These are phyloP conservation scores for Piscicola geometra DNA, from an alignment of 2,888 invertebrate species.

Conservation along the genomic window DNA sequence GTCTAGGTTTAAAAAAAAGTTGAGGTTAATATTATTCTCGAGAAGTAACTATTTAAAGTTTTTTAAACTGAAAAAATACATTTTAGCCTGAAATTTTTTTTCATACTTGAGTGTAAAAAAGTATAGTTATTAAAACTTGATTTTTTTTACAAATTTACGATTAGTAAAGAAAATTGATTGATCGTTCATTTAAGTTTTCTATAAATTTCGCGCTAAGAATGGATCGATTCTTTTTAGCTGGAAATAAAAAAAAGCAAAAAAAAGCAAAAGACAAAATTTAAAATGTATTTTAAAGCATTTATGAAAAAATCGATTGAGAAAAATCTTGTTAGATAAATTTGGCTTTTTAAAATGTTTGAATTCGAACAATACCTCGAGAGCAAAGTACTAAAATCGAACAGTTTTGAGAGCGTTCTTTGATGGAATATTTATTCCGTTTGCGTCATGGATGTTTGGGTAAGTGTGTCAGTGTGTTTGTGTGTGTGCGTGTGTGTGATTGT, in stretches of 20 bases:
- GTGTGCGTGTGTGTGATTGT: too few species aligned
- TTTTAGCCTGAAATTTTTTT: neutral
- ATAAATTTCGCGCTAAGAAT: slow-evolving; percentile 4
- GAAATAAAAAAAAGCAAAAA: neutral
- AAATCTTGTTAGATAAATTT: neutral
- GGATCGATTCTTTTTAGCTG: neutral
- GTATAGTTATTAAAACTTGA: too few species aligned
- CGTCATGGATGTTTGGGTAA: neutral
- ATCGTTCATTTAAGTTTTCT: slow-evolving; percentile 9
- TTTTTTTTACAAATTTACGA: neutral
- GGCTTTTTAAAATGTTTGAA: neutral
- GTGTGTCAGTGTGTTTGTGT: too few species aligned
- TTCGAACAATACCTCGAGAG: too few species aligned
- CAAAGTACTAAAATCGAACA: too few species aligned
- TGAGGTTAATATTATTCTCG: too few species aligned
- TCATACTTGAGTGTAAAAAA: neutral
- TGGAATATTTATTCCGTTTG: neutral
- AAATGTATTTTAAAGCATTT: too few species aligned
- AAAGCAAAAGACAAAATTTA: neutral
- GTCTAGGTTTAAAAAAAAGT: too few species aligned
- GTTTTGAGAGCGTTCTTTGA: neutral
- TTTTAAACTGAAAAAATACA: neutral
- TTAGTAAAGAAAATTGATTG: neutral
- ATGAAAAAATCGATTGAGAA: too few species aligned
- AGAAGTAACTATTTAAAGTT: neutral